Evolutionary conservation across 1,140 invertebrate species (phyloP), one percentile per base, ranked within the genome.

Genomic region (Akabosia matsudoensis): DNA sequence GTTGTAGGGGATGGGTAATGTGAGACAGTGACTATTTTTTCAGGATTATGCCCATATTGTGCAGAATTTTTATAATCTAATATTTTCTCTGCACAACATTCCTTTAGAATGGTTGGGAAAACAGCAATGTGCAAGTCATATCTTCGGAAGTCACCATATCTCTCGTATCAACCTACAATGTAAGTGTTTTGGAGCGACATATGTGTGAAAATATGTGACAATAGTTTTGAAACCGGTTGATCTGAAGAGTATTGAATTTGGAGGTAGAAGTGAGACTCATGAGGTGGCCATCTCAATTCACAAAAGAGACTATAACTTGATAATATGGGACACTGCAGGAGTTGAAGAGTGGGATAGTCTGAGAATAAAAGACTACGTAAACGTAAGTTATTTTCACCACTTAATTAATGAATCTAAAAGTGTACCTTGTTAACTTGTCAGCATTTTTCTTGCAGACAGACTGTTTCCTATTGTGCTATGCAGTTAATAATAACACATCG

Each of bases 391-490:
- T 56, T 56, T 56, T 16, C 10, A n/a, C 14, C 3, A 16, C 24
- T 7, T 22, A 56, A 56, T 56, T 45, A 10, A 45, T 10, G 18
- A 45, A 45, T 45, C n/a, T n/a, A n/a, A n/a, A n/a, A n/a, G 37
- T 45, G 37, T 18, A 45, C n/a, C n/a, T n/a, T 45, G 37, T 45
- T 45, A 45, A 45, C 18, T 45, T 45, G 7, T 64, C 24, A 61
- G 54, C 7, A 61, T 61, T 7, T 61, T 24, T 61, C 24, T 16
- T n/a, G 24, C 54, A 79, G 78, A 71, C 74, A 24, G 45, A 79
- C 30, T 76, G 74, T 33, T 76, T 79, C 61, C 31, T 79, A 18
- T 3, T 76, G 18, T 79, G 78, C 33, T 79, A 76, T 71, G 30
- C 78, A 4, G 24, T 76, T 4, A 64, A 74, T 26, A 67, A 76